Conservation (phyloP, 2,113 vertebrate species). For the Bostrychus sinensis region DNA sequence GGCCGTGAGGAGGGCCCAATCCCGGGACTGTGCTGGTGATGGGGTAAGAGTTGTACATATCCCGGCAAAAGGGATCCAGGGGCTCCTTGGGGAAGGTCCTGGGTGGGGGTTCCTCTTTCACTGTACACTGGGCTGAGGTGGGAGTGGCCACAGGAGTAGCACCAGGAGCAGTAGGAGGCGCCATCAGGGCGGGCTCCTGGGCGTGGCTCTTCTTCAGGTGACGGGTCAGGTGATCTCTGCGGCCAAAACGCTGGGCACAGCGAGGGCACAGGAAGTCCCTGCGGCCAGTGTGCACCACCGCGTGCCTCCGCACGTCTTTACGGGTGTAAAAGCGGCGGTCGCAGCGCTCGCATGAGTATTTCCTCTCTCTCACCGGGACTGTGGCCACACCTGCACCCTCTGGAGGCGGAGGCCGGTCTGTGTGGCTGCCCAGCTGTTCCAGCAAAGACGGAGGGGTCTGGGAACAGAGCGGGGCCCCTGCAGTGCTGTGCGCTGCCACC, state of each 20-base stretch:
- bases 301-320: conserved; percentile 92
- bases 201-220: conserved; percentile 98
- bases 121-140: conserved; percentile 77
- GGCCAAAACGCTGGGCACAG: conserved; percentile 93
- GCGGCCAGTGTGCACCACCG: conserved; percentile 94
- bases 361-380: conserved; percentile 88
- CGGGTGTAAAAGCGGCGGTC: conserved; percentile 96
- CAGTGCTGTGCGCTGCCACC: conserved; percentile 75
- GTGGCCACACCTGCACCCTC: conserved; percentile 59
- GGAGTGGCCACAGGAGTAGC: conserved; percentile 79
- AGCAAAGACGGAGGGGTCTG: conserved; percentile 89
- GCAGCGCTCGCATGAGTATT: conserved; percentile 93
- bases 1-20: conserved; percentile 81
- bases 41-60: conserved; percentile 87
- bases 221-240: conserved; percentile 94
- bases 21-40: conserved; percentile 83
- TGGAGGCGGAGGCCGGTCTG: conserved; percentile 82
- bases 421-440: conserved; percentile 91
- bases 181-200: conserved; percentile 87
- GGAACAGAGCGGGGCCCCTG: conserved; percentile 86
- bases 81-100: conserved; percentile 84
- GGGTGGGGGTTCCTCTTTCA: conserved; percentile 89
- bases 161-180: conserved; percentile 80
- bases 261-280: conserved; percentile 96
- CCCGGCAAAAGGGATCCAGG: conserved; percentile 74